Base-by-base conservation (phyloP, 2,797 vertebrate genomes). In the Oreonectes daqikongensis region DNA sequence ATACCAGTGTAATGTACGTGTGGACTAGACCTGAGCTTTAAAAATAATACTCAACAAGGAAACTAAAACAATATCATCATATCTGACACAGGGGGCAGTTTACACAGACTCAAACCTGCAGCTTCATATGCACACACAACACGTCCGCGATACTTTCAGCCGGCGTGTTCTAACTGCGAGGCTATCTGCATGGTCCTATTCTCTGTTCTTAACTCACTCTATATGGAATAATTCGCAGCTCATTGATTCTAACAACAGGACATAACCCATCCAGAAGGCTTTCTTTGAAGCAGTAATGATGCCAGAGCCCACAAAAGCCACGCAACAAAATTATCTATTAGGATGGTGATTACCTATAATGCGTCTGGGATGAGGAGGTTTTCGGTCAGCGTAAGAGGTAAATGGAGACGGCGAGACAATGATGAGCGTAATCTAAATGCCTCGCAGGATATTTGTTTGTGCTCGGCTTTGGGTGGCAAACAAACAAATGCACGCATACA, bases 221-320 rank as follows among this genome's bases (percentile, higher is more conserved):
- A 48, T 79, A 75, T 75, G 71, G 80, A 79, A 75, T 80, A 78
- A 78, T 83, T 83, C 52, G 55, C 78, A 79, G 78, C 75, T 72
- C 80, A 83, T 82, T 82, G 81, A 81, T 82, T 83, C 65, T 80
- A 85, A 80, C 79, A 83, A 81, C 65, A 57, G 79, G 79, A 72
- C 75, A 76, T 76, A 80, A 85, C 63, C 59, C 78, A 76, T 55
- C 65, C 26, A 75, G 64, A 69, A 70, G 72, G 57, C 64, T 67
- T 55, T 50, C 64, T 76, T 67, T 76, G 71, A 80, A 40, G 78
- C 79, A 26, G 28, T 83, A 78, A 81, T 72, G 71, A 81, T 22
- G 44, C 57, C 70, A 38, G 74, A 68, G 65, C 71, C 60, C 69
- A 82, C 77, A 80, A 82, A 84, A 81, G 82, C 66, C 63, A 53